These are phyloP conservation scores for Umimayanthus chanpuru DNA, from an alignment of 92 coral and sea anemone species.

Conservation along the genomic window DNA sequence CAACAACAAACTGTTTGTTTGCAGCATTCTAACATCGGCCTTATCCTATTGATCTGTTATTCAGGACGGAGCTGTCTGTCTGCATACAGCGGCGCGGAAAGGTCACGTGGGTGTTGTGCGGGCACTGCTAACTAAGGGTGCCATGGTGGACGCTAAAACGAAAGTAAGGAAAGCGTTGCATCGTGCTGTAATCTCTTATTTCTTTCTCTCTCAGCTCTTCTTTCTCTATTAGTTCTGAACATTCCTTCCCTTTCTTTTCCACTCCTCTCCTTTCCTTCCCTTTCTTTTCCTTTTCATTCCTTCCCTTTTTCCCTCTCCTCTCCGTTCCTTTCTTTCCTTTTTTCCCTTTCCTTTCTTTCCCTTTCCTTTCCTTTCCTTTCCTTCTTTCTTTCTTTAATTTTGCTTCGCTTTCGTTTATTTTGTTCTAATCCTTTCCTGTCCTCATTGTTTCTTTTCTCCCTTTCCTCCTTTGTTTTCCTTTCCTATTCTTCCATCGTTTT, in stretches of 20 bases:
- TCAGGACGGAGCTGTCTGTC: conserved; percentile 98
- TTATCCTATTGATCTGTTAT: neutral
- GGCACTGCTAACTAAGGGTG: conserved; percentile 91
- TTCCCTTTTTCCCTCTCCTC: neutral
- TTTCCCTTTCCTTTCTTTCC: neutral
- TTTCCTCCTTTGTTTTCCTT: neutral
- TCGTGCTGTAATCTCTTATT: neutral
- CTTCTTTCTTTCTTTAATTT: too few species aligned
- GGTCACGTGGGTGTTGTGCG: conserved; percentile 96
- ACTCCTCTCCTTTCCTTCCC: neutral
- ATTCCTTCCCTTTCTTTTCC: too few species aligned
- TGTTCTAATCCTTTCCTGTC: neutral
- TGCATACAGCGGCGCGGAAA: conserved; percentile 92
- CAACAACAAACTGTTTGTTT: too few species aligned
- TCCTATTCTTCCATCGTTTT: neutral
- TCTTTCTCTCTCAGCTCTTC: neutral
- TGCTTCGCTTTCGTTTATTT: too few species aligned
- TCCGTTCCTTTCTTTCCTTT: too few species aligned
- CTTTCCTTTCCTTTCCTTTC: too few species aligned
- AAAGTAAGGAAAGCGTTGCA: conserved; percentile 52
- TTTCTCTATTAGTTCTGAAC: neutral
- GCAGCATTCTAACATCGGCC: too few species aligned
- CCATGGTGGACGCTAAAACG: conserved; percentile 94
- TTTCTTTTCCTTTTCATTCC: neutral
- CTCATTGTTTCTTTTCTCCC: neutral